Percentiles rank a stretch among this genome's conserved stretches.
phyloP scores from a whole-genome alignment of 2,113 vertebrate species.

The Pterophyllum scalare region DNA sequence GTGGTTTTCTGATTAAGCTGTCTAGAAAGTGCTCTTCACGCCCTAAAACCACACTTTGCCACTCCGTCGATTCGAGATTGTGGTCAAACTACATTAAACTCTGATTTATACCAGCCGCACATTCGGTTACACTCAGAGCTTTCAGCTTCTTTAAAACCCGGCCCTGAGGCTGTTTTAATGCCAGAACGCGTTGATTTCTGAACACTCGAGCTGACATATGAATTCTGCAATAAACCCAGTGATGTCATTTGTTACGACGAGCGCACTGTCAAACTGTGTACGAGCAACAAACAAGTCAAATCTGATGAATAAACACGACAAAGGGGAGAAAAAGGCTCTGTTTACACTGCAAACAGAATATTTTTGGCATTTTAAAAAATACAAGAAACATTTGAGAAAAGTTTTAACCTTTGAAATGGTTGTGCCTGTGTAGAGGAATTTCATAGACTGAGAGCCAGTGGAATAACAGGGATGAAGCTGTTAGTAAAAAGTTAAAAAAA shows the following conservation, averaged over 20 bases:
- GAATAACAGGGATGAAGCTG: not conserved
- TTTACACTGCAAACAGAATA: not conserved
- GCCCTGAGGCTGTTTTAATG: not conserved
- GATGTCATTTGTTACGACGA: not conserved
- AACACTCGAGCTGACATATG: not conserved
- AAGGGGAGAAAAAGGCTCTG: not conserved
- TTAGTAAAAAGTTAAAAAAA: not conserved
- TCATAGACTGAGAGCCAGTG: not conserved
- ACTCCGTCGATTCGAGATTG: constrained; percentile 38
- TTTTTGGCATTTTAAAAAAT: not conserved
- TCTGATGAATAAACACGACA: not conserved
- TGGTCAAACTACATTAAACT: constrained; percentile 23
- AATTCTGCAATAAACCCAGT: constrained; percentile 9
- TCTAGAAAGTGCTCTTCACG: constrained; percentile 23
- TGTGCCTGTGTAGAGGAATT: not conserved
- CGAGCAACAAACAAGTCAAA: constrained; percentile 6
- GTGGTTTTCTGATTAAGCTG: constrained; percentile 53
- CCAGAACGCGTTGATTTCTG: not conserved
- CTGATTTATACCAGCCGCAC: constrained; percentile 29
- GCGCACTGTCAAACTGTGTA: not conserved
- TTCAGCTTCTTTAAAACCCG: not conserved
- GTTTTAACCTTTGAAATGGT: not conserved
- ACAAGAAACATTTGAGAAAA: not conserved
- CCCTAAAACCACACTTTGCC: constrained; percentile 48
- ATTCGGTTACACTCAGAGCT: constrained; percentile 4